Base-by-base conservation (phyloP, 1,140 invertebrate species). In the Physella acuta region DNA sequence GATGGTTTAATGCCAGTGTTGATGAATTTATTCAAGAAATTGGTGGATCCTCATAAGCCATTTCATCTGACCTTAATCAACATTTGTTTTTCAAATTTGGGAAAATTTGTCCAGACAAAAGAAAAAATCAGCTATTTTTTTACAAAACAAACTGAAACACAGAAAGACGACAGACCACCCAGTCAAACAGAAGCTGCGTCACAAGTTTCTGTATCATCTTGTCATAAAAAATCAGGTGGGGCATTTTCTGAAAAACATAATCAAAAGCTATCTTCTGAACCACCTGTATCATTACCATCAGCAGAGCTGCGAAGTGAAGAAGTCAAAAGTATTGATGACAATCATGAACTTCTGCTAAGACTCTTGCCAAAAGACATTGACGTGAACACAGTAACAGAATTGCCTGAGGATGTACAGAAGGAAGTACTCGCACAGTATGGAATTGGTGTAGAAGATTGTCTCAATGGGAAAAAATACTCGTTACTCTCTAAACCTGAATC, bases 21-120 rank as follows among this genome's bases (percentile, higher is more conserved):
- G 11, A 75, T 76, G 70, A 51, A 55, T 33, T 39, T 79, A 52
- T 76, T 79, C 30, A 49, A 65, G 24, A 79, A 76, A 51, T 34
- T 78, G 16, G 72, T 79, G 28, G 71, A 79, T 66, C 53, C 60
- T 0, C 65, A 34, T n/a, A 61, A 71, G 30, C 72, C 71, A 63
- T 79, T 78, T 56, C 76, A 76, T 61, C 64, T 79, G 3, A 75
- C 72, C 20, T 58, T 79, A 20, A 75, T 79, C 31, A 76, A 78
- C 56, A 66, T 79, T 20, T 67, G 71, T 26, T 75, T 79, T 53
- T 62, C 76, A 65, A 79, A 78, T 24, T 58, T 79, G 26, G 51
- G 26, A 37, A 71, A 75, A 16, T 59, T 39, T 67, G 30, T 14
- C 37, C 11, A 55, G n/a, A 26, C 37, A 30, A 36, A 37, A 28